Evolutionary conservation across 2,888 invertebrate genomes (phyloP), one percentile per base, ranked within the genome.

Genomic region (Platycheirus albimanus): DNA sequence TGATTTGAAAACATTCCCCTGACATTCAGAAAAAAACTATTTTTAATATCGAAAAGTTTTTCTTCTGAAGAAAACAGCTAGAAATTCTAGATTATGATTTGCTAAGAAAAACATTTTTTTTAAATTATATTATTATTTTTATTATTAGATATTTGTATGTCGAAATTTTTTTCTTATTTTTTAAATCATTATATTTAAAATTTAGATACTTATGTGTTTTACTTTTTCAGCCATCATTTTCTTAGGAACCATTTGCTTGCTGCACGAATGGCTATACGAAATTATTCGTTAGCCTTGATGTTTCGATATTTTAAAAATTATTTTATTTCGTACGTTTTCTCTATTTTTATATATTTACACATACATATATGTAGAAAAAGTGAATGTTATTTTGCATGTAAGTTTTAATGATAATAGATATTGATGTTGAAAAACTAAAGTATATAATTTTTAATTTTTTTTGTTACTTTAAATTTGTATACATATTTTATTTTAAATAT

Each of bases 201-300:
- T 19, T 30, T 54, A 24, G 47, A 45, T 52, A 20, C 36, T 5
- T 45, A 30, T 56, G n/a, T 45, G 11, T 56, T 51, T 54, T 58
- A 15, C 61, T 67, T 71, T 75, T 81, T 76, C 81, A 81, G 81
- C 76, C 70, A 51, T 80, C 52, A 28, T 61, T 61, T 70, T 56
- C 63, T 70, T 70, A 76, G 80, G 70, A 58, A 81, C 64, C 58
- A 58, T 66, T 76, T 76, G 70, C 70, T 81, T 81, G 70, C 80
- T 81, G 80, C 75, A 77, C 81, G 71, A 71, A 69, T 69, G 69
- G 83, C 63, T 67, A 77, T 64, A 75, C 38, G 36, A 76, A 36
- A 52, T 66, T 56, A 38, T 66, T 76, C 70, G 69, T 70, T 81
- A 5, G 52, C 45, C 71, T 81, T 45, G 58, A 38, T 70, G 71